Evolutionary conservation across 2,113 vertebrate species (phyloP).

Genomic region (Argyrosomus japonicus): DNA sequence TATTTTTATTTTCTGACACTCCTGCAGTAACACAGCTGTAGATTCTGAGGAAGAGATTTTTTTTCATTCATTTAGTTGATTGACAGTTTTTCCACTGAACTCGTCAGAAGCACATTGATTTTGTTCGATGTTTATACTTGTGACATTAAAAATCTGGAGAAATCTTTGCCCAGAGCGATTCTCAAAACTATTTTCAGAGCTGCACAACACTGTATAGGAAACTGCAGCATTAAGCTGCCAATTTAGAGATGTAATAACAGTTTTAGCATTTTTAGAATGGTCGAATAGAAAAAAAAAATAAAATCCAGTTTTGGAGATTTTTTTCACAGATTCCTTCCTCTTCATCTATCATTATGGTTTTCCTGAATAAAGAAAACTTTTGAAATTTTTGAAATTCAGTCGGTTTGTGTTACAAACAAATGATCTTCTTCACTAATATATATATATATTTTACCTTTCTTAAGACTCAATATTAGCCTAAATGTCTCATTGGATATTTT

Average conservation of each 20-base stretch:
- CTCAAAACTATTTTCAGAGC: not conserved
- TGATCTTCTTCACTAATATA: not conserved
- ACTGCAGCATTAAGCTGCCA: not conserved
- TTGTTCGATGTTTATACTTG: not conserved
- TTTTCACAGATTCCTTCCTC: not conserved
- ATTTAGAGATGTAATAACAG: not conserved
- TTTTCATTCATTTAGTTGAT: not conserved
- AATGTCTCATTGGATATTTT: conserved; percentile 63
- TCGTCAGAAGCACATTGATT: not conserved
- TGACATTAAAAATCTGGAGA: not conserved
- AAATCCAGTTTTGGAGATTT: not conserved
- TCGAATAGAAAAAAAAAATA: not conserved
- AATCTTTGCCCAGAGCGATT: not conserved
- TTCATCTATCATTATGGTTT: not conserved
- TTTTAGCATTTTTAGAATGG: not conserved
- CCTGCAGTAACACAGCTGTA: not conserved
- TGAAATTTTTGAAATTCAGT: not conserved
- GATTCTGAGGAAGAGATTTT: not conserved
- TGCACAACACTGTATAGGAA: not conserved
- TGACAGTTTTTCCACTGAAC: not conserved
- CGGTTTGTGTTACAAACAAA: not conserved
- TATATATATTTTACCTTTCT: not conserved
- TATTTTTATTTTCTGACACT: too few relatives aligned
- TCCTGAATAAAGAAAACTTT: not conserved
- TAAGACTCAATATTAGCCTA: conserved; percentile 26